Evolutionary conservation across 1,140 invertebrate species (phyloP), one percentile per base, ranked within the genome.

Genomic region (Epicauta chinensis): DNA sequence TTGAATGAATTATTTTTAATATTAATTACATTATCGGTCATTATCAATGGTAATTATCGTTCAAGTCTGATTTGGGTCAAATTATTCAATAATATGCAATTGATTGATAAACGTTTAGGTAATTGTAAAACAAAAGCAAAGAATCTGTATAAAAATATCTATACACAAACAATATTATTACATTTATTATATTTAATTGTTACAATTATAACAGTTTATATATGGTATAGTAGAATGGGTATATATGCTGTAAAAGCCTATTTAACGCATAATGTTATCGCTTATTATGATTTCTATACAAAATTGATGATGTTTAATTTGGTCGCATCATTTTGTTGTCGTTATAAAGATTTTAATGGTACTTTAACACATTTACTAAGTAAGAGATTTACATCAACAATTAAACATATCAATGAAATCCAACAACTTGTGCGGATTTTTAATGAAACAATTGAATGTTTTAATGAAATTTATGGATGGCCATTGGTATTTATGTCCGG

Each of bases 401-500:
- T 6, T 14, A 15, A 29, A 13, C 29, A 38, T 5, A 12, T 47
- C 3, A 10, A 12, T 10, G 45, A 47, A 47, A 17, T 37, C 2
- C 16, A 29, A 2, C 17, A 38, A 36, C 14, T 47, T 16, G 36
- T 37, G 11, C 32, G 34, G 37, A 16, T 47, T 12, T 23, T 47
- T 9, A 34, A 37, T 3, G 45, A 47, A 37, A 47, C 38, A 23
- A 37, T 47, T 1, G 34, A 23, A 5, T 23, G 36, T 5, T 47
- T 47, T 14, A 47, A 47, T 16, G 31, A 47, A 2, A 38, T 47
- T 47, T 47, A 38, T 6, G 45, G 45, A 11, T 38, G 32, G 16
- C 34, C 45, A 7, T 15, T 47, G 7, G 35, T 47, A 23, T 47
- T 47, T 29, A 47, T 47, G n/a, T 38, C 35, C 14, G 45, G 45